phyloP scores from a whole-genome alignment of 2,888 invertebrate genomes.

The Atethmia centrago region DNA sequence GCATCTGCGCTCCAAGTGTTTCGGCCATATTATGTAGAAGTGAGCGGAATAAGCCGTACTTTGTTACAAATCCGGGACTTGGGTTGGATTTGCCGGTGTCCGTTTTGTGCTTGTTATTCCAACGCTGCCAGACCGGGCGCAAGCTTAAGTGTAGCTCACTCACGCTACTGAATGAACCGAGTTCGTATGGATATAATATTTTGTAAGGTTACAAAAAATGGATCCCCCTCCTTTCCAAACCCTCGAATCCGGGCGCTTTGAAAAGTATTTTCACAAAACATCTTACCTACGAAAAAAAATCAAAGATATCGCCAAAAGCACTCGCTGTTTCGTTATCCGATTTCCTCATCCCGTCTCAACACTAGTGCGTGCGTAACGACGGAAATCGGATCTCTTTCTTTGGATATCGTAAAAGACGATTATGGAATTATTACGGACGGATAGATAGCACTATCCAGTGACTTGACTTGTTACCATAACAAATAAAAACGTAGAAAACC shows the following conservation, averaged over 20 bases:
- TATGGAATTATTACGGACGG: slow-evolving; percentile 34
- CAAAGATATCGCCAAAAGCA: slow-evolving; percentile 29
- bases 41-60: slow-evolving; percentile 83
- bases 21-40: slow-evolving; percentile 83
- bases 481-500: not conserved
- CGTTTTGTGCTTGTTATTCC: slow-evolving; percentile 86
- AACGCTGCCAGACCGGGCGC: slow-evolving; percentile 74
- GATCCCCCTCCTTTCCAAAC: slow-evolving; percentile 14
- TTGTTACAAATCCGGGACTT: slow-evolving; percentile 87
- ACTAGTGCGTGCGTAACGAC: slow-evolving; percentile 12
- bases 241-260: slow-evolving; percentile 4
- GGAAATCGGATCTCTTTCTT: slow-evolving; percentile 49
- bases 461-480: not conserved
- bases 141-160: slow-evolving; percentile 73
- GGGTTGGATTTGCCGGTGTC: slow-evolving; percentile 86
- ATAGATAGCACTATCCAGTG: slow-evolving; percentile 6
- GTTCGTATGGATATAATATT: slow-evolving; percentile 39
- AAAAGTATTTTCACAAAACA: slow-evolving; percentile 33
- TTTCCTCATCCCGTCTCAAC: slow-evolving; percentile 32
- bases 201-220: slow-evolving; percentile 34
- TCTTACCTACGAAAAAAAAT: slow-evolving; percentile 38
- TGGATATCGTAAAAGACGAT: slow-evolving; percentile 27
- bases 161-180: slow-evolving; percentile 60
- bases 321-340: slow-evolving; percentile 36
- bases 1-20: slow-evolving; percentile 80